phyloP scores from a whole-genome alignment of 2,888 invertebrate species.

The Cantharis lateralis region DNA sequence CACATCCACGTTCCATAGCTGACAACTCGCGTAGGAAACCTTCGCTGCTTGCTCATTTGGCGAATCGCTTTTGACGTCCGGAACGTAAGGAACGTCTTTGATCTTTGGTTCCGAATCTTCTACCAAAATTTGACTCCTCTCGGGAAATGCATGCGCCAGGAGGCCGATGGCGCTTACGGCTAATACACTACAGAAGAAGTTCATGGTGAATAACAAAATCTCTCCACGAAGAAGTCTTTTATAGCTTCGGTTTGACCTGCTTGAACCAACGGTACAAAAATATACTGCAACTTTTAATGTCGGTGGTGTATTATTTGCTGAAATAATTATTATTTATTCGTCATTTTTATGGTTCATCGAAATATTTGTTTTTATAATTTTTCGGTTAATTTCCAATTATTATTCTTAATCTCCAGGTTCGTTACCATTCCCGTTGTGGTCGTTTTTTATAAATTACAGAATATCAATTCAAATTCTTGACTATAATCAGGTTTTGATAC shows the following conservation, averaged over 20 bases:
- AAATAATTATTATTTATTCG: not conserved
- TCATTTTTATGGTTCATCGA: not conserved
- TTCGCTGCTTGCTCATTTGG: not conserved
- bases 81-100: not conserved
- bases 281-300: not conserved
- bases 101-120: not conserved
- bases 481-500: not conserved
- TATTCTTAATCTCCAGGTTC: not conserved
- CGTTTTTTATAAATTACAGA: not conserved
- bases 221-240: not conserved
- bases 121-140: not conserved
- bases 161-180: not conserved
- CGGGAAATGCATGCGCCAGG: not conserved
- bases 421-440: not conserved
- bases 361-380: slow-evolving; percentile 1
- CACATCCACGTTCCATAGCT: slow-evolving; percentile 73
- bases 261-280: not conserved
- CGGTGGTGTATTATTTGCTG: not conserved
- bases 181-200: not conserved
- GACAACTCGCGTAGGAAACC: slow-evolving; percentile 74
- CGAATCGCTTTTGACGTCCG: not conserved
- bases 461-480: not conserved
- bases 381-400: not conserved
- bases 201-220: not conserved
- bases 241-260: not conserved